Evolutionary conservation across 2,797 vertebrate genomes (phyloP), one percentile per base, ranked within the genome.

Genomic region (Petrocephalus schoutedeni): DNA sequence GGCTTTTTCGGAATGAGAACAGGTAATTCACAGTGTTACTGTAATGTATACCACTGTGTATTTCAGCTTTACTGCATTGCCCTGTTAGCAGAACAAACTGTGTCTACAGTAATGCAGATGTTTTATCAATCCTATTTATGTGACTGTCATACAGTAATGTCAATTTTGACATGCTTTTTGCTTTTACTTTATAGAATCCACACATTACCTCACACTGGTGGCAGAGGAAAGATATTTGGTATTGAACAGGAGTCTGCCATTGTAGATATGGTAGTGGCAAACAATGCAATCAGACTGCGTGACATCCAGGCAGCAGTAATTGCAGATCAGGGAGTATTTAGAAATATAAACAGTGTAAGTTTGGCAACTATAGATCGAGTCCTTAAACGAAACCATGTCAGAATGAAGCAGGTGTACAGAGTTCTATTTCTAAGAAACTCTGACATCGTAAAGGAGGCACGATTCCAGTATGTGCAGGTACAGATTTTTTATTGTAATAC

Each of bases 191-290:
- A 86, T 86, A 86, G 54, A 86, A 86, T 86, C 53, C 85, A 86
- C 45, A 86, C 21, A 32, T 53, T 51, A 59, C 85, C 51, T 36
- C 56, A 59, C 53, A 32, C 54, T 51, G 85, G 23, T 28, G 85
- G 56, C 28, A 86, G 54, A 86, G 32, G 21, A 53, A 86, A 59
- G 23, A 56, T 58, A 19, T 86, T 86, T 28, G 87, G 21, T 57
- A 71, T 21, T 77, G 88, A 57, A 87, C 71, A 61, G 67, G 85
- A 87, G 85, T 86, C 86, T 89, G 88, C 45, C 88, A 84, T 8
- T 57, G 54, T 77, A 51, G 49, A 59, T 67, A 84, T 87, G 82
- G 59, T 59, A 21, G 32, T 86, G 45, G n/a, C 85, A 28, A 86
- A 86, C 54, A 59, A 59, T 59, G 28, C 16, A 0, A 59, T 86